A percentile compares a stretch with the other conserved stretches of the same genome.
Evolutionary conservation across 1,140 invertebrate species (phyloP).

Genomic region (Octopus sinensis): DNA sequence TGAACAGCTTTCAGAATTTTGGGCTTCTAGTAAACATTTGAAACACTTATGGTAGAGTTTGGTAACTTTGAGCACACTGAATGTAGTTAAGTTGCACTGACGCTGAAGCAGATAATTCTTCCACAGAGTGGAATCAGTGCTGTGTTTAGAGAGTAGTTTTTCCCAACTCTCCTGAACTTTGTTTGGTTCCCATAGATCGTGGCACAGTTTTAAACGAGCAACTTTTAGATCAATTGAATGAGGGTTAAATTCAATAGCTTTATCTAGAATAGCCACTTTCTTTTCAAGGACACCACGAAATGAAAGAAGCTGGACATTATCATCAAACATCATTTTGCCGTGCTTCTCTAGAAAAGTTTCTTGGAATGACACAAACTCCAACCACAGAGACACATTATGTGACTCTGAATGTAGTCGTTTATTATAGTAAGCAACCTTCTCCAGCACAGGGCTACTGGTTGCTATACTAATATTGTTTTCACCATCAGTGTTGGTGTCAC

Average conservation of each 20-base stretch:
- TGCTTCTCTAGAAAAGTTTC: conserved; percentile 34
- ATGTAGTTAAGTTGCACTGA: conserved; percentile 52
- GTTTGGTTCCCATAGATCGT: conserved; percentile 49
- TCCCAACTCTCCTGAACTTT: conserved; percentile 57
- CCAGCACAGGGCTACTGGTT: conserved; percentile 23
- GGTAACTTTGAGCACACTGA: conserved; percentile 48
- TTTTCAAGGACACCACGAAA: conserved; percentile 50
- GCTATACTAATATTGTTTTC: conserved; percentile 7
- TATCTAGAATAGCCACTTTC: conserved; percentile 58
- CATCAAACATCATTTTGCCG: conserved; percentile 7
- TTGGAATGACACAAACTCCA: conserved; percentile 61
- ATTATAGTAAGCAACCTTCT: conserved; percentile 54
- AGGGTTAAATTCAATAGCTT: conserved; percentile 59
- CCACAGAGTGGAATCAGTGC: conserved; percentile 57
- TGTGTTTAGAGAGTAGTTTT: conserved; percentile 55
- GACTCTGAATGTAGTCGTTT: conserved; percentile 52
- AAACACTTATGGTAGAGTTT: conserved; percentile 57
- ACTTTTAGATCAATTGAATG: conserved; percentile 52
- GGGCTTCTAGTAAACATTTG: conserved; percentile 36
- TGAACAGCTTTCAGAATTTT: conserved; percentile 34
- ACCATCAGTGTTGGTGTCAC: neutral
- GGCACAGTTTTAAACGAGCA: conserved; percentile 51
- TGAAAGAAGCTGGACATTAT: neutral
- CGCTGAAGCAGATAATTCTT: conserved; percentile 54
- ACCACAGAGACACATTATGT: conserved; percentile 54